Evolutionary conservation across 2,888 invertebrate genomes (phyloP), one percentile per base, ranked within the genome.

Genomic region (Meandrusa payeni): DNA sequence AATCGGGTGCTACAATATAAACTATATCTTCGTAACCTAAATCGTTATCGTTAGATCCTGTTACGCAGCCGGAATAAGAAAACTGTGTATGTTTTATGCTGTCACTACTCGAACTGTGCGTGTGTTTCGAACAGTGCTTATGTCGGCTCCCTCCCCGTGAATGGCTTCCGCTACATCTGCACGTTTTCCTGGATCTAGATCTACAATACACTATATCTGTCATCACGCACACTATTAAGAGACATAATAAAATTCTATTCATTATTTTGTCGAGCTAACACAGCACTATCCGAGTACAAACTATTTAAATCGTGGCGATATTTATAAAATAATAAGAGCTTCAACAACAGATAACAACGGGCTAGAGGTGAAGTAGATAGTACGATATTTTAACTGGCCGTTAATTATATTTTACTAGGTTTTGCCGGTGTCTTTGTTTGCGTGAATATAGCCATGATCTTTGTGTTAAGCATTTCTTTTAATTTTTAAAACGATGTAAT

Each of bases 201-300:
- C 65, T 52, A 27, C 56, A 41, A 54, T 74, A 65, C 55, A 73
- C 64, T 33, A 63, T 56, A 51, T 64, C 61, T 22, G 65, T 54
- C 33, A 62, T 56, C 22, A 69, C 41, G 59, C 64, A 64, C 46
- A 64, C 54, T 47, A 79, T 50, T 41, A 78, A 61, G n/a, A 81
- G 64, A 57, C 74, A 71, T 64, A 78, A 69, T 67, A 80, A 56
- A 54, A 69, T 36, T 54, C 65, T 77, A 65, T 62, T 75, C 62
- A 65, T 75, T 82, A 81, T 81, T 47, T 54, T 66, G 51, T 51
- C 46, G 51, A 57, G 47, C 44, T 51, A 47, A 46, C 56, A 51
- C 52, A 47, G 19, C 57, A 61, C 52, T 51, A 61, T 57, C 59
- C 59, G 50, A 54, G 45, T 28, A 24, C 38, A 45, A 33, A 55